These are phyloP conservation scores for Euzophera pinguis DNA, from an alignment of 2,888 invertebrate species.

Conservation along the genomic window DNA sequence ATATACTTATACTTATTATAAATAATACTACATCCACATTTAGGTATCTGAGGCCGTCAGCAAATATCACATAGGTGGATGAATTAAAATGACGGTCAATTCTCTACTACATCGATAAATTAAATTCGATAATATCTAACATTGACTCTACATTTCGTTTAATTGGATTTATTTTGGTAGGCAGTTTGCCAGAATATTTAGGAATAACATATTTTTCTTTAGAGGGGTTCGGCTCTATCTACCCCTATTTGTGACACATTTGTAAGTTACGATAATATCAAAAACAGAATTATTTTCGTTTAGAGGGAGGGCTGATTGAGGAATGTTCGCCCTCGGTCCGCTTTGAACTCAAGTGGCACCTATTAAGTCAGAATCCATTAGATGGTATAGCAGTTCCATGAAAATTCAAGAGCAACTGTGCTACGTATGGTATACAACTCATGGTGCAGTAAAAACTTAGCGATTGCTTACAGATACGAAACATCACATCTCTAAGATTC, in stretches of 20 bases:
- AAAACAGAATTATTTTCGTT: constrained; percentile 23
- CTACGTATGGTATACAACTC: constrained; percentile 6
- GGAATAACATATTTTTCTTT: background rate
- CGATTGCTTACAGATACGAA: constrained; percentile 1
- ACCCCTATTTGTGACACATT: background rate
- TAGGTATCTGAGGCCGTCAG: too few species aligned
- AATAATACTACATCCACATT: too few species aligned
- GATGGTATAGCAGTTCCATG: constrained; percentile 47
- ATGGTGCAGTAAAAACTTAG: constrained; percentile 20
- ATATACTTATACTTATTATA: too few species aligned
- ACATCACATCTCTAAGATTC: too few species aligned
- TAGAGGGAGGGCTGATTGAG: constrained; percentile 27
- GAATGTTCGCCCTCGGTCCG: constrained; percentile 42
- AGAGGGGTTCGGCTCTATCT: background rate
- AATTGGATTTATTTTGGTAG: background rate
- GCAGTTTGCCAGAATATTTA: background rate
- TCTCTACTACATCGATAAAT: background rate
- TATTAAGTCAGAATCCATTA: constrained; percentile 41
- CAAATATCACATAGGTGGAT: too few species aligned
- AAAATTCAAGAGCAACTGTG: constrained; percentile 39
- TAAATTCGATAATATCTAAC: background rate
- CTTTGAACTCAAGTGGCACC: constrained; percentile 49
- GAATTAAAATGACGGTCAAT: too few species aligned
- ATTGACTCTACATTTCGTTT: background rate
- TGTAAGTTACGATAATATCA: constrained; percentile 22